Percentiles rank a stretch among this genome's conserved stretches.
Evolutionary conservation across 2,797 vertebrate species (phyloP).

Genomic region (Hylomyscus alleni): DNA sequence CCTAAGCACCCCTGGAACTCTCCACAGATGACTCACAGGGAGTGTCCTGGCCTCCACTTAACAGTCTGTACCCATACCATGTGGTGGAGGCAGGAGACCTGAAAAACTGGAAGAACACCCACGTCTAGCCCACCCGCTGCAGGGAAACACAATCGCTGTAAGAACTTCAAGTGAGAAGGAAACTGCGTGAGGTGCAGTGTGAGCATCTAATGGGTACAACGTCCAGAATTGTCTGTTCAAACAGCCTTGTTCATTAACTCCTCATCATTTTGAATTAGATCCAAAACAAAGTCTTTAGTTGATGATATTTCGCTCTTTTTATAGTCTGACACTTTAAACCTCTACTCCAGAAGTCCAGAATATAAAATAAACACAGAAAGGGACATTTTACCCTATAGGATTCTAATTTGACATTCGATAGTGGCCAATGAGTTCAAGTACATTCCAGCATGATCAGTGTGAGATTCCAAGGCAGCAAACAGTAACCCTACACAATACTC

Average conservation of each 20-base stretch:
- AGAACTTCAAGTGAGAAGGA: slow-evolving; percentile 44
- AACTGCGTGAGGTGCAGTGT: not conserved
- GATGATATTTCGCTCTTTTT: slow-evolving; percentile 54
- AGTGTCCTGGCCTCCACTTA: not conserved
- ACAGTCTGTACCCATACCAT: not conserved
- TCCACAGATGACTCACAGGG: not conserved
- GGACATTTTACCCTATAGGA: slow-evolving; percentile 3
- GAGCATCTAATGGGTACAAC: not conserved
- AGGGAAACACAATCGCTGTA: not conserved
- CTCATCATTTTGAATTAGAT: slow-evolving; percentile 38
- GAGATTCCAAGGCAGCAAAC: slow-evolving; percentile 56
- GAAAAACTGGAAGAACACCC: slow-evolving; percentile 43
- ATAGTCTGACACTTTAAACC: slow-evolving; percentile 61
- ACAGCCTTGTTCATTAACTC: slow-evolving; percentile 28
- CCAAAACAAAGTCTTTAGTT: slow-evolving; percentile 41
- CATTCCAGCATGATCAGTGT: not conserved
- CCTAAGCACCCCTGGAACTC: not conserved
- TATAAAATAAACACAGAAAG: slow-evolving; percentile 43
- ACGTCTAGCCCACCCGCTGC: slow-evolving; percentile 28
- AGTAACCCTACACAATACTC: slow-evolving; percentile 35
- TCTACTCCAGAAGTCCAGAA: slow-evolving; percentile 20
- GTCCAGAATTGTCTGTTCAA: slow-evolving; percentile 55
- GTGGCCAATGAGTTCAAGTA: slow-evolving; percentile 37
- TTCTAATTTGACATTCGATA: slow-evolving; percentile 47
- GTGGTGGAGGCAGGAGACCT: not conserved